These are phyloP conservation scores for Ceryle rudis DNA, from an alignment of 2,797 vertebrate species.

Conservation along the genomic window DNA sequence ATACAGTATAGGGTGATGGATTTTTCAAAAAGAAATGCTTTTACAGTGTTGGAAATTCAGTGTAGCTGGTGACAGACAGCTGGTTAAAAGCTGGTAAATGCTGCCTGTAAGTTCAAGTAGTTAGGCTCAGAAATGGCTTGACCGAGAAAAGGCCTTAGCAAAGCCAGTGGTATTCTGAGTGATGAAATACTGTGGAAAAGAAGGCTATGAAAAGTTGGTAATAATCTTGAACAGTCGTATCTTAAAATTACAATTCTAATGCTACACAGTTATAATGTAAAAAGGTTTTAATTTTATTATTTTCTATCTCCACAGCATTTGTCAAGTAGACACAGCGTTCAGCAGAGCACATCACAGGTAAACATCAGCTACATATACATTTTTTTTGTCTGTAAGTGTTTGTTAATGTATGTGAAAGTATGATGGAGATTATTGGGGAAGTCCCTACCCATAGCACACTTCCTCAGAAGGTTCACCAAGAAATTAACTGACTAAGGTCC, in stretches of 20 bases:
- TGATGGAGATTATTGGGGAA: neutral
- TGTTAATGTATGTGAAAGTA: neutral
- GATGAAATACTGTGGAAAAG: neutral
- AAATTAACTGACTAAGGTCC: neutral
- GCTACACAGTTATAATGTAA: neutral
- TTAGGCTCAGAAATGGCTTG: neutral
- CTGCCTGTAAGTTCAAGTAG: neutral
- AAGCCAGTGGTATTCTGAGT: neutral
- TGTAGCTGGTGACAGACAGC: neutral
- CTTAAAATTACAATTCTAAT: neutral
- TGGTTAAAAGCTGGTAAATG: neutral
- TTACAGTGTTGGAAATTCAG: neutral
- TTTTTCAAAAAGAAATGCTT: neutral
- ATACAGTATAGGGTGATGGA: neutral
- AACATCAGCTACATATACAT: neutral
- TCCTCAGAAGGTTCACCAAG: neutral
- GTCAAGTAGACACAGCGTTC: constrained; percentile 97
- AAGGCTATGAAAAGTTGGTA: neutral
- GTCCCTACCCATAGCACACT: neutral
- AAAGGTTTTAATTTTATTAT: constrained; percentile 13
- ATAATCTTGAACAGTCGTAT: neutral
- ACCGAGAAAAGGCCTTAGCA: neutral
- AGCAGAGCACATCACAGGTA: constrained; percentile 99
- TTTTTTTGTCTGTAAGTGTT: neutral
- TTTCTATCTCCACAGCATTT: constrained; percentile 86